A percentile compares a stretch with the other conserved stretches of the same genome.
phyloP scores from a whole-genome alignment of 2,888 invertebrate species.

The Boloria euphrosyne region DNA sequence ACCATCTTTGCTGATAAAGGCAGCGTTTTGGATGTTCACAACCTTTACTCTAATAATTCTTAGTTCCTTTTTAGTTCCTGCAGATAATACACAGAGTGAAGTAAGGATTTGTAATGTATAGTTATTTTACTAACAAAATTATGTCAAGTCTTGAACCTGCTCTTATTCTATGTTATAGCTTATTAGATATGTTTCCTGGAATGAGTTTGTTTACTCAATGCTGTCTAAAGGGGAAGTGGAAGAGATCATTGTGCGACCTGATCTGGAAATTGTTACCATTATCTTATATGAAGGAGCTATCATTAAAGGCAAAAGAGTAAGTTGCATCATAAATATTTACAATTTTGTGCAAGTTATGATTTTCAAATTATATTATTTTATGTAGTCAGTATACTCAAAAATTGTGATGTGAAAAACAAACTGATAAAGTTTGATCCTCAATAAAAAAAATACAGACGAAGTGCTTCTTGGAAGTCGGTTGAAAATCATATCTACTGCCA shows the following conservation, averaged over 20 bases:
- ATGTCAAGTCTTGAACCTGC: no score
- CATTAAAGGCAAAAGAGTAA: conserved; percentile 89
- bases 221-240: conserved; percentile 96
- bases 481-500: no score
- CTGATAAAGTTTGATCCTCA: no score
- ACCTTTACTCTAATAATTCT: conserved; percentile 88
- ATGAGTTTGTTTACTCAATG: conserved; percentile 97
- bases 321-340: conserved; percentile 10
- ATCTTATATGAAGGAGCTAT: conserved; percentile 92
- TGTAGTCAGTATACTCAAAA: not conserved
- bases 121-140: no score
- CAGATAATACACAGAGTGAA: conserved; percentile 87
- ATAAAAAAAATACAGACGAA: no score
- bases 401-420: no score
- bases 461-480: no score
- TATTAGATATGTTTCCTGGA: conserved; percentile 95
- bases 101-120: conserved; percentile 61
- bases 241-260: conserved; percentile 91
- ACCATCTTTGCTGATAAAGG: conserved; percentile 87
- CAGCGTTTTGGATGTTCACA: conserved; percentile 90
- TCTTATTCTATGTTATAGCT: conserved; percentile 62
- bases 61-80: conserved; percentile 87
- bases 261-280: conserved; percentile 92
- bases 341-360: not conserved
- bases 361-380: not conserved